Conservation (phyloP, 2,797 vertebrate genomes). For the Apogon hyalosoma region DNA sequence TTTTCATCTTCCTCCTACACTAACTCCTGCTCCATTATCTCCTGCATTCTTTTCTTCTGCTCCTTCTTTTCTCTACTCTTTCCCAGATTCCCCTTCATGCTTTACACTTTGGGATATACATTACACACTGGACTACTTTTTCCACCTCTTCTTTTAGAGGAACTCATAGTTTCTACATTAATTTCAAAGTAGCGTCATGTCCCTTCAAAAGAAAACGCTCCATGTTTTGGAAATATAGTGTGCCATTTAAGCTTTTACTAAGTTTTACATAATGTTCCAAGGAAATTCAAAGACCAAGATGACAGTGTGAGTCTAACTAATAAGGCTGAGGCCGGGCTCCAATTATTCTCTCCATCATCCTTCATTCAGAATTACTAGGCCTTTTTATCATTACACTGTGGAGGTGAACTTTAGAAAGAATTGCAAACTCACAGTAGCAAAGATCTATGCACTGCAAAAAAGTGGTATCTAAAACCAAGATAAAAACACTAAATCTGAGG, state of each 20-base stretch:
- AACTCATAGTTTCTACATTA: too few species aligned
- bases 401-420: too few species aligned
- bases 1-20: slow-evolving; percentile 28
- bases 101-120: neutral
- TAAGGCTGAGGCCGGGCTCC: neutral
- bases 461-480: too few species aligned
- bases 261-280: neutral
- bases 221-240: too few species aligned
- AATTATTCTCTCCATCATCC: slow-evolving; percentile 10
- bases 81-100: neutral
- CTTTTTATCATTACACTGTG: too few species aligned
- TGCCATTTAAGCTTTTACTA: neutral
- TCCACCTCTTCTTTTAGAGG: neutral
- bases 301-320: neutral
- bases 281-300: neutral
- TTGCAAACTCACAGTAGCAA: too few species aligned
- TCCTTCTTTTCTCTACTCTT: slow-evolving; percentile 19
- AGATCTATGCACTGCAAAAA: too few species aligned
- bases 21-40: slow-evolving; percentile 3
- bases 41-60: neutral
- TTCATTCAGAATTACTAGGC: slow-evolving; percentile 1
- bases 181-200: too few species aligned
- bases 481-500: too few species aligned
- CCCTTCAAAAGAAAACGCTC: too few species aligned
- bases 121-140: neutral